phyloP scores from a whole-genome alignment of 2,888 invertebrate species.

The Oxycera nigricornis region DNA sequence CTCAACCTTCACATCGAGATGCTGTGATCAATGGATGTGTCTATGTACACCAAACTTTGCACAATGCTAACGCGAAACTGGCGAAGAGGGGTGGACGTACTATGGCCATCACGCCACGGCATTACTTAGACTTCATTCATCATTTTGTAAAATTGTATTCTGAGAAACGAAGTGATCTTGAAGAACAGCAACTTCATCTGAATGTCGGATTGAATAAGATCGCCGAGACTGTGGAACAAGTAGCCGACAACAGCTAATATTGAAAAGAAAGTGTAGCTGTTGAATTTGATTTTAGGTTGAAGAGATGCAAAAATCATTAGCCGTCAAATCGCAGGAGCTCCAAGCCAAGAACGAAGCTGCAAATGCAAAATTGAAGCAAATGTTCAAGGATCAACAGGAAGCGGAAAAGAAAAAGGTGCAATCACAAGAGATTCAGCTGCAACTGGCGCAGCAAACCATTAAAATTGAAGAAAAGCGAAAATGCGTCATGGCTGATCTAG shows the following conservation, averaged over 20 bases:
- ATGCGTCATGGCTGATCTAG: constrained; percentile 95
- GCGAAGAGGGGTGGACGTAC: constrained; percentile 92
- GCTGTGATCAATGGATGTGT: constrained; percentile 99
- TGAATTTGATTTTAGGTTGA: constrained; percentile 72
- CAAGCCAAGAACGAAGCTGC: constrained; percentile 99
- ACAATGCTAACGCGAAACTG: constrained; percentile 90
- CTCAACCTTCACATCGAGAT: constrained; percentile 84
- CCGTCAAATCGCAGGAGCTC: constrained; percentile 91
- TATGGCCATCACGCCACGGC: constrained; percentile 97
- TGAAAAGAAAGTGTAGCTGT: not conserved
- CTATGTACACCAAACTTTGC: constrained; percentile 96
- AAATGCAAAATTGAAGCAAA: constrained; percentile 98
- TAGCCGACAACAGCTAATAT: no score
- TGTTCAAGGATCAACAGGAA: constrained; percentile 99
- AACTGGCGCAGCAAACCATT: constrained; percentile 86
- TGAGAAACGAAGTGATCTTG: constrained; percentile 96
- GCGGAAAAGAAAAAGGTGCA: constrained; percentile 99
- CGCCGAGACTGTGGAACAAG: constrained; percentile 96
- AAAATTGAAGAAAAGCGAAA: constrained; percentile 93
- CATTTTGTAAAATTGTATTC: constrained; percentile 98
- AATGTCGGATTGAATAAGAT: constrained; percentile 99
- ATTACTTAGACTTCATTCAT: constrained; percentile 98
- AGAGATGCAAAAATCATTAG: constrained; percentile 98
- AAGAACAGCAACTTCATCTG: constrained; percentile 97
- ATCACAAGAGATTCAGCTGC: constrained; percentile 92